Conservation (phyloP, 2,888 invertebrate species). For the Agrochola circellaris region DNA sequence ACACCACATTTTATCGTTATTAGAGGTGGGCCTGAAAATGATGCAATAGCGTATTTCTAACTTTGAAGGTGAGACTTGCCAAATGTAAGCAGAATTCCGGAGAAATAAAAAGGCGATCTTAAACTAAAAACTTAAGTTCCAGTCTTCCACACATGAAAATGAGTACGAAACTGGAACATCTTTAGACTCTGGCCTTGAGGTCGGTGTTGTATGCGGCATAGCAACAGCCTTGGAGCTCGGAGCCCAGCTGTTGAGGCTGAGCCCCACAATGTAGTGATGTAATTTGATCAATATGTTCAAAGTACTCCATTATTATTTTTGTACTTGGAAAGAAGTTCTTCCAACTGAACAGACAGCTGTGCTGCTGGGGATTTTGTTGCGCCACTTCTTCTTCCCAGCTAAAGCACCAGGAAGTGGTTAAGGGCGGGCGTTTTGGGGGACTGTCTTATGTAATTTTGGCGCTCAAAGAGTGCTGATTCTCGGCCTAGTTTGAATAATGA, state of each 20-base stretch:
- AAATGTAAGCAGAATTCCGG: not conserved
- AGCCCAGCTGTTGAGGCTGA: constrained; percentile 48
- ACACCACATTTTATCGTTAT: not conserved
- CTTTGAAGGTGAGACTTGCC: not conserved
- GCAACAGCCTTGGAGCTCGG: constrained; percentile 51
- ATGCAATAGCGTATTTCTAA: constrained; percentile 1
- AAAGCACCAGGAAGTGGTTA: not conserved
- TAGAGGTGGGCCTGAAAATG: not conserved
- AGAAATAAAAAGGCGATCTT: constrained; percentile 3
- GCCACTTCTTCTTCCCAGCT: no score
- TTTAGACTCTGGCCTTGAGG: constrained; percentile 57
- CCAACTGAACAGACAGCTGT: no score
- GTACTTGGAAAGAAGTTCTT: constrained; percentile 1
- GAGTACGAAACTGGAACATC: constrained; percentile 55
- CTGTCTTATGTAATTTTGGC: no score
- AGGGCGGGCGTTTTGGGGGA: no score
- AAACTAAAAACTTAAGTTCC: constrained; percentile 24
- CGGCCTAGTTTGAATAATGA: no score
- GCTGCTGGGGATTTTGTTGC: not conserved
- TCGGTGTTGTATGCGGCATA: constrained; percentile 39
- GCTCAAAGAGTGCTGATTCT: no score
- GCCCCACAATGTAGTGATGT: constrained; percentile 46
- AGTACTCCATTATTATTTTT: not conserved
- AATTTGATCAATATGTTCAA: constrained; percentile 42
- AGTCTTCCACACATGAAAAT: constrained; percentile 13